phyloP scores from a whole-genome alignment of 2,888 invertebrate genomes.

The Leucozona laternaria region DNA sequence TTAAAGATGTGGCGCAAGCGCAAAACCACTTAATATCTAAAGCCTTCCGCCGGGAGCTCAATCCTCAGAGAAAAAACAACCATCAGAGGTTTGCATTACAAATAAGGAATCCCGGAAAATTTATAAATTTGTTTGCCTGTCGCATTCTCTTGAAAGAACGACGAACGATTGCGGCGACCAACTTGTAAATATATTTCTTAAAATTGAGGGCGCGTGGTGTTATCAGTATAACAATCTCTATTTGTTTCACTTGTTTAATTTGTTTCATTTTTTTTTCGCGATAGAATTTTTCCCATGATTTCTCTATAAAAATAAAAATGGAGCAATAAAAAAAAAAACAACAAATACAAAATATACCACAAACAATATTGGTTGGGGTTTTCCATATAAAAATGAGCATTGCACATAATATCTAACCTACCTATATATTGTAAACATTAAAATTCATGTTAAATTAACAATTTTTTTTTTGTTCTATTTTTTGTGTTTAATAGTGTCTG shows the following conservation, averaged over 20 bases:
- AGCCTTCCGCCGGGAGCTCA: conserved; percentile 20
- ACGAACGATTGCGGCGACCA: background rate
- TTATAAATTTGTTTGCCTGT: background rate
- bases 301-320: background rate
- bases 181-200: conserved; percentile 33
- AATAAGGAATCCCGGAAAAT: background rate
- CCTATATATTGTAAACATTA: conserved; percentile 24
- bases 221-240: conserved; percentile 27
- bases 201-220: conserved; percentile 18
- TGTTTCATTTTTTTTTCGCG: conserved; percentile 21
- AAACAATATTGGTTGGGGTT: conserved; percentile 15
- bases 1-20: conserved; percentile 21
- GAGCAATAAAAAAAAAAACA: conserved; percentile 18
- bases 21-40: background rate
- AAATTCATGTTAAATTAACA: conserved; percentile 26
- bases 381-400: conserved; percentile 5
- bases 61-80: background rate
- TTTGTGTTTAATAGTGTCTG: conserved; percentile 8
- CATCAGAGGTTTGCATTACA: background rate
- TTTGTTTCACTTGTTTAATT: conserved; percentile 25
- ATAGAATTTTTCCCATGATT: conserved; percentile 26
- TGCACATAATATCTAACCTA: background rate
- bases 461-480: conserved; percentile 11
- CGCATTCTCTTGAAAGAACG: background rate
- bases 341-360: background rate